Evolutionary conservation across 2,797 vertebrate species (phyloP).

Genomic region (Furcifer pardalis): DNA sequence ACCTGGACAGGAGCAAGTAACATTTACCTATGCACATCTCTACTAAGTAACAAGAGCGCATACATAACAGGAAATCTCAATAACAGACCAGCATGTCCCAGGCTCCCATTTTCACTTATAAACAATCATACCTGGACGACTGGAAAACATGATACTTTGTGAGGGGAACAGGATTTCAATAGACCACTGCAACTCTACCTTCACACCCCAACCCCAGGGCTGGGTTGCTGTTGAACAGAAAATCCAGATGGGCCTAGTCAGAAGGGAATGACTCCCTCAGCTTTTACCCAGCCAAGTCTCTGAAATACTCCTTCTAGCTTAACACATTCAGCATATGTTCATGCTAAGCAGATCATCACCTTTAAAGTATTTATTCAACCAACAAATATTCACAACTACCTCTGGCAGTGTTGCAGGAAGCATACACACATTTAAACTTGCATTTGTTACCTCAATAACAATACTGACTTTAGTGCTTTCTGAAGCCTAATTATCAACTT

Average conservation of each 20-base stretch:
- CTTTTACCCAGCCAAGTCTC: not conserved
- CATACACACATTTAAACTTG: not conserved
- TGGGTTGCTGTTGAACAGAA: too few relatives aligned
- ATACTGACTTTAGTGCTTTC: not conserved
- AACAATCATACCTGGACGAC: too few relatives aligned
- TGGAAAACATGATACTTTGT: too few relatives aligned
- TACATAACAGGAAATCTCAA: not conserved
- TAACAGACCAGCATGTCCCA: too few relatives aligned
- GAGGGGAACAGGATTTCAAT: too few relatives aligned
- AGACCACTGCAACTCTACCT: too few relatives aligned
- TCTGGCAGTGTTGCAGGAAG: not conserved
- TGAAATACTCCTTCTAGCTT: not conserved
- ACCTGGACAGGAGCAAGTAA: not conserved
- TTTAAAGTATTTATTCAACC: constrained; percentile 7
- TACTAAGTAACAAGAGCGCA: not conserved
- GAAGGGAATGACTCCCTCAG: too few relatives aligned
- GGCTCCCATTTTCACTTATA: too few relatives aligned
- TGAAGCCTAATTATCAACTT: not conserved
- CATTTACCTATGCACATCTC: not conserved
- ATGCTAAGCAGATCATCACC: not conserved
- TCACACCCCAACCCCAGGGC: too few relatives aligned
- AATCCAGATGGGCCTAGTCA: not conserved
- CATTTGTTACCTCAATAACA: constrained; percentile 2
- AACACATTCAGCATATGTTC: not conserved
- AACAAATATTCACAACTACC: constrained; percentile 12